Evolutionary conservation across 2,888 invertebrate genomes (phyloP), one percentile per base, ranked within the genome.

Genomic region (Hipparchia sbordonii): DNA sequence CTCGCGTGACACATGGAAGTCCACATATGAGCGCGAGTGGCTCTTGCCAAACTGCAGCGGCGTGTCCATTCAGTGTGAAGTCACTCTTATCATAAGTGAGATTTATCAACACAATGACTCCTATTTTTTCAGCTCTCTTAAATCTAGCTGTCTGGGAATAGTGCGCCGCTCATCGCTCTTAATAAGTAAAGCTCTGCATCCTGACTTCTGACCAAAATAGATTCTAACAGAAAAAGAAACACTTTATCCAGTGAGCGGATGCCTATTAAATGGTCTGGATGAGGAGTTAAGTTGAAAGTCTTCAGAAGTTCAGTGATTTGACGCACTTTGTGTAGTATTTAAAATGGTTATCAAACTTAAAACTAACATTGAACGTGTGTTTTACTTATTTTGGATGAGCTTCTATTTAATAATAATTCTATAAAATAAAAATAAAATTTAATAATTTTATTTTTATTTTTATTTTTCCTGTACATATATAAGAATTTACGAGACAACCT

Each of bases 61-160:
- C n/a, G 8, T 13, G 46, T 48, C 46, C 1, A 48, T 48, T 6
- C 48, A 63, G 63, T 63, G 63, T 63, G 63, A 63, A 0, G 48
- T 4, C 8, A 10, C 13, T 8, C 9, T 48, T 9, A 48, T 1
- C 57, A 46, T 13, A 12, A 13, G 5, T 57, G 67, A 67, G 67
- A 67, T 67, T 57, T 67, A 57, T 67, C 67, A 67, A 57, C 46
- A 54, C 13, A 23, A 67, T 9, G 57, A 57, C 57, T 67, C 56
- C 13, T 12, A 23, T 13, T 67, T 67, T 62, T 67, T 59, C 57
- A 57, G 67, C 48, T 67, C 13, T 1, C 13, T 6, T 57, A 7
- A 45, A 57, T 57, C 57, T 12, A 46, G 67, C 45, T 67, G 67
- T 67, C 67, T 67, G 67, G 8, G 67, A 13, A 67, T 45, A 46